These are phyloP conservation scores for Trichomalopsis sarcophagae DNA, from an alignment of 1,140 invertebrate genomes.

Conservation along the genomic window DNA sequence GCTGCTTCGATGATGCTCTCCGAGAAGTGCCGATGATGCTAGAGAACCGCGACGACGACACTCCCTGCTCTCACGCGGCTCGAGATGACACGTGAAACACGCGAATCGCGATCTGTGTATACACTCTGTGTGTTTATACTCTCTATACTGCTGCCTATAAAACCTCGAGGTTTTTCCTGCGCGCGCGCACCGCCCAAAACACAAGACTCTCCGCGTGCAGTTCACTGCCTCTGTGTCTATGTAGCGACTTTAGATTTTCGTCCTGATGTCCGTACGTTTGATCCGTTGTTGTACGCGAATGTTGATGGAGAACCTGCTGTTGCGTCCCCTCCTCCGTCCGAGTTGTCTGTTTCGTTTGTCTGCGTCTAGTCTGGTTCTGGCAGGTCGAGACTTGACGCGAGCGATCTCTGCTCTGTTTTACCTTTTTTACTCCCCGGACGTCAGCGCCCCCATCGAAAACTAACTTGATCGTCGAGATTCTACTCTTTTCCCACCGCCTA, in stretches of 20 bases:
- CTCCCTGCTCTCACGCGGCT: background rate
- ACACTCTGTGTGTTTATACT: background rate
- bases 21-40: background rate
- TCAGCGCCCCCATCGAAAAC: background rate
- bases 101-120: background rate
- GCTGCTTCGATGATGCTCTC: background rate
- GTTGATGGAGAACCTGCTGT: background rate
- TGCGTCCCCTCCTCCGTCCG: background rate
- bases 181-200: background rate
- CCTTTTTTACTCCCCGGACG: background rate
- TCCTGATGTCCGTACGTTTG: background rate
- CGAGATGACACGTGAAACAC: conserved; percentile 35
- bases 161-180: background rate
- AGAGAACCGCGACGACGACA: background rate
- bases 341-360: background rate
- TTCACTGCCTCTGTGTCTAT: background rate
- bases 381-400: background rate
- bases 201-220: background rate
- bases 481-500: background rate
- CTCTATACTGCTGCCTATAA: background rate
- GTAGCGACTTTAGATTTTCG: background rate
- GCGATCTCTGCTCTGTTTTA: background rate
- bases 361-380: conserved; percentile 2
- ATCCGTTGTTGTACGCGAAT: background rate
- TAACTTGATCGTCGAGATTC: background rate